Conservation (phyloP, 30 jellyfish, hydroid and myxozoan species). For the Hydractinia symbiolongicarpus region DNA sequence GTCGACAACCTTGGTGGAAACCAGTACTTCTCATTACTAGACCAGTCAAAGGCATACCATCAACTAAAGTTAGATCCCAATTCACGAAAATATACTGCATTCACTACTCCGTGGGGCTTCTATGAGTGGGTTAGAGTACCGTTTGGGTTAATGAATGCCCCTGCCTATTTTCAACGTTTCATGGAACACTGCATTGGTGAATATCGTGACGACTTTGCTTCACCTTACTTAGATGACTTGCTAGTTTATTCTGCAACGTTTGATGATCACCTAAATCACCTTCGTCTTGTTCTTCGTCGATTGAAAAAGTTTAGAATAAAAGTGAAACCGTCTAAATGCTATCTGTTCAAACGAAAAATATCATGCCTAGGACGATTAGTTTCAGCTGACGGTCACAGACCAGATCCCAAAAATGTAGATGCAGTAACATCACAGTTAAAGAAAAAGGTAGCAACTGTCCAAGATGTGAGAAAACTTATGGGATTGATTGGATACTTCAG, state of each 20-base stretch:
- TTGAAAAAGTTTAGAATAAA: background rate
- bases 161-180: slow-evolving; percentile 3
- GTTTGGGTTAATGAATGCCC: slow-evolving; percentile 18
- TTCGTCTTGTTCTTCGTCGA: slow-evolving; percentile 12
- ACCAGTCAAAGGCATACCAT: slow-evolving; percentile 36
- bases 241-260: slow-evolving; percentile 18
- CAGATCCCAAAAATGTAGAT: slow-evolving; percentile 21
- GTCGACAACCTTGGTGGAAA: slow-evolving; percentile 40
- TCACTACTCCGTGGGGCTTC: slow-evolving; percentile 49
- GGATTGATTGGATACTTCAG: background rate
- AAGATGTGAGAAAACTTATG: background rate
- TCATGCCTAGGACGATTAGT: background rate
- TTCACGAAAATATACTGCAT: slow-evolving; percentile 32
- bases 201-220: slow-evolving; percentile 2
- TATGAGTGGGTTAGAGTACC: slow-evolving; percentile 17
- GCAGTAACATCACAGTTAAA: background rate
- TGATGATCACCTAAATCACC: slow-evolving; percentile 2
- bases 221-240: slow-evolving; percentile 11
- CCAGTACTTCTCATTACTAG: slow-evolving; percentile 30
- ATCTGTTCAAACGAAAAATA: background rate
- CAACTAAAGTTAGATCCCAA: slow-evolving; percentile 27
- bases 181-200: slow-evolving; percentile 17
- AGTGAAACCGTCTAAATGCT: background rate
- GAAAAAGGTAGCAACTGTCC: background rate
- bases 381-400: slow-evolving; percentile 16